phyloP scores from a whole-genome alignment of 2,797 vertebrate species.

The Eremophila alpestris region DNA sequence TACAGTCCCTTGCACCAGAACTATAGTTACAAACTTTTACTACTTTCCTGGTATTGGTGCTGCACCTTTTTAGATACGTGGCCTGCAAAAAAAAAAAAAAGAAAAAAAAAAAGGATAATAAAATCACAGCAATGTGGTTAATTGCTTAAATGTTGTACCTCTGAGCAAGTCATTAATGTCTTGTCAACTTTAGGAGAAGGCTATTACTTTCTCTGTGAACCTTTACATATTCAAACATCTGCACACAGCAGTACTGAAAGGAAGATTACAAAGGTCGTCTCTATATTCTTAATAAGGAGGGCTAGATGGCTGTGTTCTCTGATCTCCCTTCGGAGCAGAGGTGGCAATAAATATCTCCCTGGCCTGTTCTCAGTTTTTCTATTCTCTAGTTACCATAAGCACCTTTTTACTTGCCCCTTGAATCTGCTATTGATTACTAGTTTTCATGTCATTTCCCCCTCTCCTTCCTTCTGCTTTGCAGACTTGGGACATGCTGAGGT shows the following conservation, averaged over 20 bases:
- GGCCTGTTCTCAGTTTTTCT: background rate
- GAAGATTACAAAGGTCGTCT: background rate
- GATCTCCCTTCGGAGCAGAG: background rate
- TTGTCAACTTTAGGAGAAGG: background rate
- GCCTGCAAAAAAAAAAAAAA: background rate
- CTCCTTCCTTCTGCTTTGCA: background rate
- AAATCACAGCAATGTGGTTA: background rate
- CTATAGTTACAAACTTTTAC: fast-evolving
- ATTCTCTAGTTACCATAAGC: background rate
- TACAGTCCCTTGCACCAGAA: background rate
- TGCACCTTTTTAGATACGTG: background rate
- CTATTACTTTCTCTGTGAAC: background rate
- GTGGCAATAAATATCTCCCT: background rate
- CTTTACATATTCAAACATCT: background rate
- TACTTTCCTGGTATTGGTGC: background rate
- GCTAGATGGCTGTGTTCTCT: background rate
- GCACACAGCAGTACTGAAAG: background rate
- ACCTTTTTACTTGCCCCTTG: background rate
- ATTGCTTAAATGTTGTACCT: background rate
- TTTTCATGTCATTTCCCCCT: background rate
- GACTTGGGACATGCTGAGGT: background rate
- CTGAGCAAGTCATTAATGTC: background rate
- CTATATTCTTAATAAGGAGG: background rate
- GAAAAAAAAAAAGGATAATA: background rate
- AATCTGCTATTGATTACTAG: background rate